A percentile compares a stretch with the other conserved stretches of the same genome.
Evolutionary conservation across 2,888 invertebrate genomes (phyloP).

Genomic region (Latheticus oryzae): DNA sequence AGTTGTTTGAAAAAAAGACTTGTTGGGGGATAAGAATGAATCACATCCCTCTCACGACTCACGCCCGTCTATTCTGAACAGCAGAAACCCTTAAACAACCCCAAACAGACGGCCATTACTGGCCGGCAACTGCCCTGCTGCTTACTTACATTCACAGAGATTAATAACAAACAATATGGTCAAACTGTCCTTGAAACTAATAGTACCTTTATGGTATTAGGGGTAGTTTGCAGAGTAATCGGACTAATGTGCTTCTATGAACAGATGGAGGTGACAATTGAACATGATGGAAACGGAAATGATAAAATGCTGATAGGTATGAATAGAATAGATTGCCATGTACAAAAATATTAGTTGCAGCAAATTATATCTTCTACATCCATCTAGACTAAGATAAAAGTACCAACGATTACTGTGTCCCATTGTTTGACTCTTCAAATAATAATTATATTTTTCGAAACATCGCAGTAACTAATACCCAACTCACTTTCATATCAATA

Average conservation of each 20-base stretch:
- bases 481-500: too few relatives aligned
- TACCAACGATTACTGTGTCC: too few relatives aligned
- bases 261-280: slow-evolving; percentile 42
- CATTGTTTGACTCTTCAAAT: too few relatives aligned
- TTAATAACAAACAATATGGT: slow-evolving; percentile 54
- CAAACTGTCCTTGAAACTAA: slow-evolving; percentile 51
- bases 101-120: slow-evolving; percentile 49
- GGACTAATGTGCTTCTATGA: slow-evolving; percentile 47
- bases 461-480: too few relatives aligned
- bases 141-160: slow-evolving; percentile 49
- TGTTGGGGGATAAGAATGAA: slow-evolving; percentile 52
- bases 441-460: too few relatives aligned
- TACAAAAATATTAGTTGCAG: too few relatives aligned
- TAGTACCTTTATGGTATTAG: slow-evolving; percentile 55
- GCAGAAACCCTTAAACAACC: slow-evolving; percentile 50
- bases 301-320: slow-evolving; percentile 28
- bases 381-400: too few relatives aligned
- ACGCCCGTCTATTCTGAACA: slow-evolving; percentile 50
- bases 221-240: slow-evolving; percentile 49
- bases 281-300: slow-evolving; percentile 23
- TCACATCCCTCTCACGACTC: slow-evolving; percentile 49
- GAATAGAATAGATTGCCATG: too few relatives aligned
- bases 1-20: slow-evolving; percentile 11
- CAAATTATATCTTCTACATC: too few relatives aligned
- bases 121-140: slow-evolving; percentile 43